Evolutionary conservation across 2,113 vertebrate genomes (phyloP), one percentile per base, ranked within the genome.

Genomic region (Eonycteris spelaea): DNA sequence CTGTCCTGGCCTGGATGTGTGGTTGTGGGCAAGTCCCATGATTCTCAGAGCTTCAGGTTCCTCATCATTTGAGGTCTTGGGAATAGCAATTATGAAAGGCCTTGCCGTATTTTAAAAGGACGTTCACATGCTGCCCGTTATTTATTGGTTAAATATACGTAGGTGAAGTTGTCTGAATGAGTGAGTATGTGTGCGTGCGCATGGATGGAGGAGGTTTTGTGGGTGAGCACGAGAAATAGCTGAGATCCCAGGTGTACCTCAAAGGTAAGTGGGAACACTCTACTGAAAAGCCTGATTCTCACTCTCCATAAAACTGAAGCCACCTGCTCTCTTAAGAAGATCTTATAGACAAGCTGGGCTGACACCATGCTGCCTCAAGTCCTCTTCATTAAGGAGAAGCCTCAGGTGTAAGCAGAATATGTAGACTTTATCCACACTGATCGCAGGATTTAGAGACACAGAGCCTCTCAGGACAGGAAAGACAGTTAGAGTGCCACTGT

Each of bases 1-100:
- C 48, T 15, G 7, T 35, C 4, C 0, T 28, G n/a, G 63, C 21
- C 5, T 61, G 18, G 61, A 2, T 35, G 11, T 5, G 3, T 33
- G 5, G 16, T n/a, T 48, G 11, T 38, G 16, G 18, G 26, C 40
- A 67, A 30, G 14, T 26, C 14, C 86, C 51, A 12, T 61, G 19
- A 21, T 61, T 75, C 40, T 68, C 33, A 15, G 30, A 22, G 6
- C 7, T 63, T 68, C 1, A 2, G 10, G 55, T 70, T 68, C 13
- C 2, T 51, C 28, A 38, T n/a, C 19, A 55, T 10, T 53, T 82
- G 67, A 4, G 26, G 5, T 13, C 55, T 65, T 67, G 40, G 43
- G 26, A 38, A 43, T 40, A n/a, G 14, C 45, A 59, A 0, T 28
- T 30, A 24, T 43, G 18, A 63, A 63, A 74, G 13, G 3, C n/a